Base-by-base conservation (phyloP, 1,140 invertebrate species). In the Cheumatopsyche charites region DNA sequence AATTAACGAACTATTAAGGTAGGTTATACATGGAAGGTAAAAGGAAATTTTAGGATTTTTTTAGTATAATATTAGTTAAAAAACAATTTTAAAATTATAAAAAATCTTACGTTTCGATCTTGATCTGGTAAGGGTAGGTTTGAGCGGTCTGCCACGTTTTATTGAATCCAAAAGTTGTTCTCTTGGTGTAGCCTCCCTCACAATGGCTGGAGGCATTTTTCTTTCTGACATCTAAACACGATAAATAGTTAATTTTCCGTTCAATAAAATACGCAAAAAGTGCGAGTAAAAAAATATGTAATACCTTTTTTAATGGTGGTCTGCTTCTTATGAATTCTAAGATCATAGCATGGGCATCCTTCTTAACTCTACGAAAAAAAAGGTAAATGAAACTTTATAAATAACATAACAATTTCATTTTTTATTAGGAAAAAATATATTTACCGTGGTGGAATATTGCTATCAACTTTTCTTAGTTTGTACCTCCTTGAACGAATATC, bases 261-360 rank as follows among this genome's bases (percentile, higher is more conserved):
- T 36, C 9, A 36, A 36, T 36, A 36, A 4, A 36, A 36, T 36
- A 36, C 29, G 3, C 29, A 9, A 36, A 36, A 6, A 6, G 43
- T 42, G 41, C 41, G 41, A 52, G 3, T 49, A 11, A 52, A 19
- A 58, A 58, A 25, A 58, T 13, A 23, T 86, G 84, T n/a, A n/a
- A n/a, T 84, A 95, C 96, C 87, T 96, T 96, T 85, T 91, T 93
- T 13, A 98, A 87, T 72, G 95, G 94, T 26, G 96, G 96, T 79
- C 96, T 87, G 77, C 95, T 97, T 79, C 96, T 87, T 78, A 98
- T 98, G 84, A 98, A 98, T 80, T 98, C 95, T 75, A 98, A 87
- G 79, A 98, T 98, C 79, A 97, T 89, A 49, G 92, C 93, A 80
- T 97, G 95, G 7, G 96, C 95, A 84, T 98, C 95, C 84, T 96